A percentile compares a stretch with the other conserved stretches of the same genome.
These are phyloP conservation scores for Drosophila quadrilineata DNA, from an alignment of 1,140 invertebrate species.

Conservation along the genomic window DNA sequence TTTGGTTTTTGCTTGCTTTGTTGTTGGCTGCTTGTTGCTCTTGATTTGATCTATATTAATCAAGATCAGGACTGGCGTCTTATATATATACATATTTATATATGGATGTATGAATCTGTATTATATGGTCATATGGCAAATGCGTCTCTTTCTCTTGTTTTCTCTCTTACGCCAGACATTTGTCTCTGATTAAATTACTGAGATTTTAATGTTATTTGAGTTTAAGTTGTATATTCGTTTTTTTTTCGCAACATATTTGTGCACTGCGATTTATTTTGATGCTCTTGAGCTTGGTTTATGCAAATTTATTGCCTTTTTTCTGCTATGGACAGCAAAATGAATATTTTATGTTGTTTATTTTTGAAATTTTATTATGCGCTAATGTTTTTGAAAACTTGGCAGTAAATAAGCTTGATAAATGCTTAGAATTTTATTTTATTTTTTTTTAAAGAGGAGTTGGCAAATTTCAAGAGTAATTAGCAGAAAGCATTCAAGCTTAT, in stretches of 20 bases:
- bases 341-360: no score
- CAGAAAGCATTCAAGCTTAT: no score
- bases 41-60: conserved; percentile 78
- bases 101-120: no score
- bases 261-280: conserved; percentile 22
- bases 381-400: no score
- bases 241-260: conserved; percentile 10
- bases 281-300: conserved; percentile 30
- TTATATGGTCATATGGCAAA: no score
- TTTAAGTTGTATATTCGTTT: no score
- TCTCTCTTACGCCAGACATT: no score
- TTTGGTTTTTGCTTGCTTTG: conserved; percentile 23
- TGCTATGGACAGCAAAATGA: neutral
- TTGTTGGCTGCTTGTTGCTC: conserved; percentile 16
- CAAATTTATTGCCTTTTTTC: conserved; percentile 21
- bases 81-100: neutral
- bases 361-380: no score
- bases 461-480: no score
- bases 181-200: conserved; percentile 44
- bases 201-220: conserved; percentile 40
- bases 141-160: no score
- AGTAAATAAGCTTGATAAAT: conserved; percentile 6
- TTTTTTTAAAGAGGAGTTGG: no score
- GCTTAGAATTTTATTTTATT: neutral
- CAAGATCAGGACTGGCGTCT: conserved; percentile 68